Base-by-base conservation (phyloP, 2,888 invertebrate genomes). In the Diarsia dahlii region DNA sequence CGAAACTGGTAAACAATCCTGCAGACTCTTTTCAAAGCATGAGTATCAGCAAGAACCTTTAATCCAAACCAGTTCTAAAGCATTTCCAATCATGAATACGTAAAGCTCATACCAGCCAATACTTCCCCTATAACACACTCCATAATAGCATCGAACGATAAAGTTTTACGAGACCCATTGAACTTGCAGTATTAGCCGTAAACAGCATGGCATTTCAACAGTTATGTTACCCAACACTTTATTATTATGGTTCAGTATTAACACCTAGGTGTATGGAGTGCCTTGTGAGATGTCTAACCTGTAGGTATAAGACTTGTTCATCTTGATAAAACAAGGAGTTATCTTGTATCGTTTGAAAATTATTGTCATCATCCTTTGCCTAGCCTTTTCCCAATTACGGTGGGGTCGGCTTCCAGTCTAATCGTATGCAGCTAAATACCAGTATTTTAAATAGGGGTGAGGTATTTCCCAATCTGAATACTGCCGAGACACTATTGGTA, bases 151-250 rank as follows among this genome's bases (percentile, higher is more conserved):
- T 74, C 63, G 28, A 65, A 34, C 85, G 71, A 84, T 87, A 84
- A 84, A 81, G 10, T 63, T 85, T 86, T 79, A 87, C 74, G 82
- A 66, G 68, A 69, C 72, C 64, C 76, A 77, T 72, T 82, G 85
- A 87, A 87, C 84, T 78, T 76, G 79, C 62, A 54, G 15, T 52
- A 74, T 76, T 72, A 48, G 68, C 73, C 65, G 46, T 85, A 84
- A 75, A 81, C 52, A 71, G 80, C 6, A 54, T 71, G 74, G 76
- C 66, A 75, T 80, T 77, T 77, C 64, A 74, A 78, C 71, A 74
- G 74, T 78, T 75, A 80, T 63, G 70, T 48, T 73, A 20, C 52
- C 73, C 50, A 84, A 63, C 74, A 74, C 71, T 84, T 80, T 71
- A 74, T 74, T 80, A 71, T 65, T 76, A 84, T 62, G 18, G 39